Evolutionary conservation across 2,888 invertebrate species (phyloP), one percentile per base, ranked within the genome.

Genomic region (Arctia plantaginis): DNA sequence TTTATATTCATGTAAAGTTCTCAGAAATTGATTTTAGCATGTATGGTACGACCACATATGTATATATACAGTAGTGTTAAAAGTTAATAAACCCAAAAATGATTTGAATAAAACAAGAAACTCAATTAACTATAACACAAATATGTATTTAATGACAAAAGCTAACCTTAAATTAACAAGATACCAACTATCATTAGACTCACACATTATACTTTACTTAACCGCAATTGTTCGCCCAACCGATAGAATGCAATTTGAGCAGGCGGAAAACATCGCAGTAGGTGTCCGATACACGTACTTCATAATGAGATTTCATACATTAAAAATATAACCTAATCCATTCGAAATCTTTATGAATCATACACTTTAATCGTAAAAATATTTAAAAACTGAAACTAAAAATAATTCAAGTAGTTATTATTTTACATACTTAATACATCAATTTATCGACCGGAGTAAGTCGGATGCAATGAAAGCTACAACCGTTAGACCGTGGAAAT

Each of bases 171-270:
- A 67, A 35, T 74, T 44, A 66, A 71, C 23, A 71, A 73, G 72
- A 70, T 59, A 76, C 47, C 44, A 13, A 44, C 20, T 66, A 76
- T 59, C 41, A 72, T 72, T 66, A 80, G 78, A 75, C 59, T 47
- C 39, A 51, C 68, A 77, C 66, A 66, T 75, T 75, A 75, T 59
- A 75, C 73, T 51, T 71, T 75, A 77, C 71, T 77, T 78, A 78
- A 85, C 82, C 85, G 73, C 85, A 86, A 77, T 80, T 78, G 85
- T 77, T 79, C 18, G 62, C 30, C 30, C 62, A 62, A 18, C 84
- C 80, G 73, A 73, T 76, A 78, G 69, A 80, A 83, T 79, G 81
- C 76, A 79, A 81, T 82, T 79, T 76, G 75, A 73, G 41, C 27
- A 59, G 64, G 47, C 73, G 77, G 82, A 78, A 81, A 79, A 51